Evolutionary conservation across 2,888 invertebrate genomes (phyloP).

Genomic region (Cryptocephalus moraei): DNA sequence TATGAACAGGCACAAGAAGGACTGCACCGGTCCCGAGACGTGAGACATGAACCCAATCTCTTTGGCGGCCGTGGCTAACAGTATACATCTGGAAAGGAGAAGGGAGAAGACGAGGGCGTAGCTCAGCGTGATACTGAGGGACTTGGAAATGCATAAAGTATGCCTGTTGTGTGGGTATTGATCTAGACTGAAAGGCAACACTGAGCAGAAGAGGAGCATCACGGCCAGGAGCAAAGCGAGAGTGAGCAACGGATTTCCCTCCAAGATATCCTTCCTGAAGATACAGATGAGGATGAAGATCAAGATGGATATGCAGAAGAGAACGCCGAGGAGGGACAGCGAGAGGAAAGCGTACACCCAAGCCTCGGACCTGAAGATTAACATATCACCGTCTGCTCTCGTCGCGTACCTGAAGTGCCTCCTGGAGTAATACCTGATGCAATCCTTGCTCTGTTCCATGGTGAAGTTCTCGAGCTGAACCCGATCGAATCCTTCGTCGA

Average conservation of each 20-base stretch:
- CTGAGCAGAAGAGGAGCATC: conserved; percentile 41
- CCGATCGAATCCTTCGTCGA: conserved; percentile 16
- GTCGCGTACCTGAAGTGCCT: conserved; percentile 4
- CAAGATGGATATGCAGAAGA: conserved; percentile 53
- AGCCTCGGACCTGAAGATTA: conserved; percentile 29
- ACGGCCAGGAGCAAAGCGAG: conserved; percentile 40
- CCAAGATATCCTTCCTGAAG: conserved; percentile 52
- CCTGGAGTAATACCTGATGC: conserved; percentile 7
- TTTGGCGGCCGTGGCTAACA: conserved; percentile 54
- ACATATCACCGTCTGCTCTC: neutral
- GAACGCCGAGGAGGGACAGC: conserved; percentile 53
- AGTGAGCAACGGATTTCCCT: conserved; percentile 53
- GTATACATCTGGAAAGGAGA: conserved; percentile 51
- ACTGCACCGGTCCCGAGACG: conserved; percentile 59
- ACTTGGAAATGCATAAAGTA: conserved; percentile 42
- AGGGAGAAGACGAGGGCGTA: conserved; percentile 55
- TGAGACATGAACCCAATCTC: conserved; percentile 59
- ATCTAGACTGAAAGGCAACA: conserved; percentile 43
- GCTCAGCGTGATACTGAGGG: conserved; percentile 48
- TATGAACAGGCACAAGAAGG: conserved; percentile 53
- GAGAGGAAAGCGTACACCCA: conserved; percentile 57
- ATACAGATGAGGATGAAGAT: conserved; percentile 55
- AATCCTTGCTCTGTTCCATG: conserved; percentile 2
- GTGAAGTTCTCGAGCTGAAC: conserved; percentile 4
- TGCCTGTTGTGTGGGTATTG: conserved; percentile 17